Evolutionary conservation across 1,140 invertebrate genomes (phyloP).

Genomic region (fruit fly (Drosophila melanogaster)): DNA sequence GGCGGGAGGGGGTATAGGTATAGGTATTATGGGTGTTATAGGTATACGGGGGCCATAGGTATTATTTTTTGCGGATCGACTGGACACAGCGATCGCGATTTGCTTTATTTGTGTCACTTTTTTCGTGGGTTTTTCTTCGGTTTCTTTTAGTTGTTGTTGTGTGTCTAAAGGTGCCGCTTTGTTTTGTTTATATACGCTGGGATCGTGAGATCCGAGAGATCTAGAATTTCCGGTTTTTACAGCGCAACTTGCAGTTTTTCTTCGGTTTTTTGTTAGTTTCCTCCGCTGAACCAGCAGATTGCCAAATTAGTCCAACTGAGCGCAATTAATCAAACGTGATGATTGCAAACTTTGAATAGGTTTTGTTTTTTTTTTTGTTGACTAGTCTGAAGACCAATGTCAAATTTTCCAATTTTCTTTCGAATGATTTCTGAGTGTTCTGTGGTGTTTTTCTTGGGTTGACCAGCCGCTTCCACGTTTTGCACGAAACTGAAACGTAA

Average conservation of each 20-base stretch:
- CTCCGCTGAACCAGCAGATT: conserved; percentile 39
- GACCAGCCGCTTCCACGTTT: conserved; percentile 78
- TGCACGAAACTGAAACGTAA: conserved; percentile 80
- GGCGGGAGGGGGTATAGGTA: conserved; percentile 4
- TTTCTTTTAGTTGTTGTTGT: conserved; percentile 24
- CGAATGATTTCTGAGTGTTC: conserved; percentile 20
- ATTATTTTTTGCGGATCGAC: conserved; percentile 15
- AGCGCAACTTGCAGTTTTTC: conserved; percentile 32
- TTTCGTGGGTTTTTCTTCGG: conserved; percentile 23
- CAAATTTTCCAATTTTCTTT: conserved; percentile 42
- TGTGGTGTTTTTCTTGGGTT: conserved; percentile 35
- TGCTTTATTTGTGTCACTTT: conserved; percentile 61
- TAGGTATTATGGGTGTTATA: conserved; percentile 27
- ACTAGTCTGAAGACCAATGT: conserved; percentile 32
- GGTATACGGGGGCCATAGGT: conserved; percentile 20
- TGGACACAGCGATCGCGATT: conserved; percentile 41
- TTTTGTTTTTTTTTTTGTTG: background rate
- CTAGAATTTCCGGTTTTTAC: conserved; percentile 80
- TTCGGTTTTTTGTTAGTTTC: conserved; percentile 4
- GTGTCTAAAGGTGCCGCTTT: conserved; percentile 46
- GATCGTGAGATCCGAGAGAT: conserved; percentile 55
- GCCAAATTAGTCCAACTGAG: conserved; percentile 26
- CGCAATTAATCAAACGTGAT: conserved; percentile 46
- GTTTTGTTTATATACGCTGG: conserved; percentile 39
- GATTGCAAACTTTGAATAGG: conserved; percentile 38